phyloP scores from a whole-genome alignment of 2,888 invertebrate genomes.

The Tenthredo amoena region DNA sequence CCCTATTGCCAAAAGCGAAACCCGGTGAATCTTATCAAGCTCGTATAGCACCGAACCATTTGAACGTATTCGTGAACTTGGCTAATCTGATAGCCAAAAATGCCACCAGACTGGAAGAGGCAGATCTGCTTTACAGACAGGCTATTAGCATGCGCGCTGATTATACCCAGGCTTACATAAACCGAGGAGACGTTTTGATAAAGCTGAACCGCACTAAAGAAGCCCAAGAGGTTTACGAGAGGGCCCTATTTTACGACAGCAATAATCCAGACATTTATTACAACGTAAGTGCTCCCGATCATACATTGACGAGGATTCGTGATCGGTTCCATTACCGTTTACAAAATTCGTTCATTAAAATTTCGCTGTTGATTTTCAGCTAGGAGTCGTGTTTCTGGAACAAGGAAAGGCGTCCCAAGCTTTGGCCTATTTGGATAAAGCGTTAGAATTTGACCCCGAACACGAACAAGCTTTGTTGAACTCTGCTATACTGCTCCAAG shows the following conservation, averaged over 20 bases:
- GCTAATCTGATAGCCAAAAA: slow-evolving; percentile 97
- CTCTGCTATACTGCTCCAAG: slow-evolving; percentile 96
- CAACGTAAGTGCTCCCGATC: slow-evolving; percentile 85
- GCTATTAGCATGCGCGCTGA: slow-evolving; percentile 98
- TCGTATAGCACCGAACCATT: slow-evolving; percentile 96
- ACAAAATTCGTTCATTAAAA: slow-evolving; percentile 5
- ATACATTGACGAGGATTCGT: neutral
- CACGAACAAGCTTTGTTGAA: slow-evolving; percentile 97
- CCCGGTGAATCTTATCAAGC: slow-evolving; percentile 97
- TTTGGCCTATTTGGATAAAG: slow-evolving; percentile 94
- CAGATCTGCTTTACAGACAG: slow-evolving; percentile 95
- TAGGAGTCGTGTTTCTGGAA: slow-evolving; percentile 96
- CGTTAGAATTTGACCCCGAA: slow-evolving; percentile 94
- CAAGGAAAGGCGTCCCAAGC: slow-evolving; percentile 96
- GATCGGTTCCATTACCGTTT: neutral
- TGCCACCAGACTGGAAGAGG: slow-evolving; percentile 94
- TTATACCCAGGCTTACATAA: slow-evolving; percentile 97
- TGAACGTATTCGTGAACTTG: slow-evolving; percentile 97
- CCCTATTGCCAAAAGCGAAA: slow-evolving; percentile 92
- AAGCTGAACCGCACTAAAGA: slow-evolving; percentile 96
- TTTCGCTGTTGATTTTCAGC: slow-evolving; percentile 78
- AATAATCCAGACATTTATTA: slow-evolving; percentile 97
- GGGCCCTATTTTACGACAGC: slow-evolving; percentile 94
- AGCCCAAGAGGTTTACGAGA: slow-evolving; percentile 96
- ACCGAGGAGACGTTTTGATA: slow-evolving; percentile 96